These are phyloP conservation scores for Speoplatyrhinus poulsoni DNA, from an alignment of 2,113 vertebrate genomes.

Conservation along the genomic window DNA sequence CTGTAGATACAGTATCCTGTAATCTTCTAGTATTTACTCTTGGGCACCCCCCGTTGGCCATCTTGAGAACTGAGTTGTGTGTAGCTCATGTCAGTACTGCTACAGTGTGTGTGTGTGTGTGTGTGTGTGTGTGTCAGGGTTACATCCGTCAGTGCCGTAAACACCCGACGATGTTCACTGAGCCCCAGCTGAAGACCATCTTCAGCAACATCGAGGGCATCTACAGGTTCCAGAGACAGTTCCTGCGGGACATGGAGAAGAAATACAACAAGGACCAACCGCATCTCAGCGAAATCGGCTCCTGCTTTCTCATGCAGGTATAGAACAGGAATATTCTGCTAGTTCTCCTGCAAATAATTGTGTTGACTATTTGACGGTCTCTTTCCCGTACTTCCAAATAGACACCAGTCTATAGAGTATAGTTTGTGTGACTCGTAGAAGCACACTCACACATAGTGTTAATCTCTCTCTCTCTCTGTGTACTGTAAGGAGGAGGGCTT, in stretches of 20 bases:
- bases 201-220: slow-evolving; percentile 99
- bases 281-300: slow-evolving; percentile 93
- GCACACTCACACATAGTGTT: too few species aligned
- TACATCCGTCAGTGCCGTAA: slow-evolving; percentile 97
- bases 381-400: neutral
- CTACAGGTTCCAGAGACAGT: slow-evolving; percentile 95
- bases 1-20: neutral
- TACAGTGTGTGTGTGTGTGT: neutral
- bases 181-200: slow-evolving; percentile 87
- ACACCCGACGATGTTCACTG: slow-evolving; percentile 91
- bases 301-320: slow-evolving; percentile 94
- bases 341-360: neutral
- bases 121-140: slow-evolving; percentile 76
- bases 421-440: too few species aligned
- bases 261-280: slow-evolving; percentile 93
- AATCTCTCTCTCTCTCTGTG: slow-evolving; percentile 49
- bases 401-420: too few species aligned
- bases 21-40: slow-evolving; percentile 3
- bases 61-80: slow-evolving; percentile 16
- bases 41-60: slow-evolving; percentile 56
- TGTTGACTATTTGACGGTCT: neutral
- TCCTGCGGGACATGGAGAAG: slow-evolving; percentile 93
- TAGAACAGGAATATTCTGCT: neutral
- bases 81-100: neutral
- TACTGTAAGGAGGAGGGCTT: slow-evolving; percentile 88